Base-by-base conservation (phyloP, 2,797 vertebrate genomes). In the Peromyscus attwateri region DNA sequence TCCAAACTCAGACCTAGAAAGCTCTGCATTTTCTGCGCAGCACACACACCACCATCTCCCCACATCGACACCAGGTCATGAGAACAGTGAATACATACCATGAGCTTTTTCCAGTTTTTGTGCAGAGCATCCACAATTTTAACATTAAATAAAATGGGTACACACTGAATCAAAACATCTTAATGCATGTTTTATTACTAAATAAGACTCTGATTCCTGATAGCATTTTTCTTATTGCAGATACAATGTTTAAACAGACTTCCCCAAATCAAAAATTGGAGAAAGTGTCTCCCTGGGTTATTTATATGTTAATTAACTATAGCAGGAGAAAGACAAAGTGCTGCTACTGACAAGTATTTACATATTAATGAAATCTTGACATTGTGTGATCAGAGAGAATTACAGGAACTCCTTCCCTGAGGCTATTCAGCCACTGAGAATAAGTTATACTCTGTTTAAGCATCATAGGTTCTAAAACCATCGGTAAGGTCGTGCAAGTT, bases 221-320 rank as follows among this genome's bases (percentile, higher is more conserved):
- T 71, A 97, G 37, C 91, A 92, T 68, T 95, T 94, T 84, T 77
- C 85, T 81, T 92, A 73, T 71, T 96, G 92, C 40, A 97, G 89
- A 97, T 73, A 91, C 46, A 95, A 87, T 57, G 55, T 76, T 94
- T 94, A 93, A 92, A 87, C 19, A 97, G 40, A 25, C 60, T 89
- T 91, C 37, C 4, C 68, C 89, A 43, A 73, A 92, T 70, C 52
- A 96, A 52, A 94, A 96, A 87, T 43, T 94, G 62, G 60, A 25
- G 43, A 92, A 88, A 91, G 55, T 82, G 37, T 79, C 88, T 89
- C 89, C 64, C 9, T 23, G 68, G 64, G 68, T 96, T 92, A 97
- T 97, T 97, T 95, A 89, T 84, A 93, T 94, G 96, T 95, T 97
- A 97, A 96, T 92, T 97, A 96, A 97, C 95, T 91, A 96, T 2